phyloP scores from a whole-genome alignment of 1,140 invertebrate species.

The Carposina sasakii region DNA sequence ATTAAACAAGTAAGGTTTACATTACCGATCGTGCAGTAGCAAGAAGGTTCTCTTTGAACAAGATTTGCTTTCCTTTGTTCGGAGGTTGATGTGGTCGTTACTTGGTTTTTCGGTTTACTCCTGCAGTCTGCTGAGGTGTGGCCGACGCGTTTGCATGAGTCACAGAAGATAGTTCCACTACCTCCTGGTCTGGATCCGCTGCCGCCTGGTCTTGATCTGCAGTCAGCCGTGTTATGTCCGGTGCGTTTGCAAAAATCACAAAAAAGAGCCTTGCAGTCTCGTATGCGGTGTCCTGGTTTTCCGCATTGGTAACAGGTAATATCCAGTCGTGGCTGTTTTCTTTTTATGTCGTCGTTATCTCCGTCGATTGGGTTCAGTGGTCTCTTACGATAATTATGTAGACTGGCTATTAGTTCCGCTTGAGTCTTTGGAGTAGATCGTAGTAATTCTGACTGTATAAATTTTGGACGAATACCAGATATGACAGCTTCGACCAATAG shows the following conservation, averaged over 20 bases:
- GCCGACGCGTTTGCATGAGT: too few species aligned
- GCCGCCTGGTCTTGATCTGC: background rate
- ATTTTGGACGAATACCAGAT: slow-evolving; percentile 10
- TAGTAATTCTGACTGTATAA: slow-evolving; percentile 2
- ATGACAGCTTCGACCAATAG: slow-evolving; percentile 8
- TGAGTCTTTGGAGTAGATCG: slow-evolving; percentile 3
- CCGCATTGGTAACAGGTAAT: background rate
- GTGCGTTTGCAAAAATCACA: background rate
- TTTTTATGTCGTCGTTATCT: background rate
- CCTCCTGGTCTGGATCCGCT: too few species aligned
- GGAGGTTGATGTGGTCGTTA: background rate
- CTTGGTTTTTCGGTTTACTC: background rate
- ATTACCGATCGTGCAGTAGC: background rate
- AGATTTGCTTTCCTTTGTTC: background rate
- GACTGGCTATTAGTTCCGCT: slow-evolving; percentile 1
- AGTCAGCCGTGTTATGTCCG: background rate
- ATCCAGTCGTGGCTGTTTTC: background rate
- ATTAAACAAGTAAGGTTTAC: background rate
- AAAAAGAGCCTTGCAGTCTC: background rate
- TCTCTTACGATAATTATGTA: slow-evolving; percentile 3
- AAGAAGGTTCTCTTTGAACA: background rate
- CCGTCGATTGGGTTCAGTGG: background rate
- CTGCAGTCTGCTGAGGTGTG: background rate
- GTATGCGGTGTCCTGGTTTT: background rate
- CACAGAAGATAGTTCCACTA: too few species aligned